phyloP scores from a whole-genome alignment of 2,113 vertebrate species.

The Lophura nycthemera region DNA sequence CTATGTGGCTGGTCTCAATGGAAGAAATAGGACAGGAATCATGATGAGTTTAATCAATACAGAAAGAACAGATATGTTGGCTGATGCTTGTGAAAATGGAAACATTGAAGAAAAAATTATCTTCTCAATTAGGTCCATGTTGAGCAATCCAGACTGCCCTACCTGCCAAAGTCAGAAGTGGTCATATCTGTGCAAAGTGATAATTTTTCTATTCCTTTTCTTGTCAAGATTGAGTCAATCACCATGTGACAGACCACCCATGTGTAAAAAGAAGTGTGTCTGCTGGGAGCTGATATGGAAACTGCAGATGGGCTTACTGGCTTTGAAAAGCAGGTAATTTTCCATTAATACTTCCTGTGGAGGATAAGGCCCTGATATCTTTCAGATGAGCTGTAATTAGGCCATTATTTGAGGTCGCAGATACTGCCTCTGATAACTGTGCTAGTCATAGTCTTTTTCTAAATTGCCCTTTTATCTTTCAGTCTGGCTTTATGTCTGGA shows the following conservation, averaged over 20 bases:
- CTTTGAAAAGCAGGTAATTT: constrained; percentile 52
- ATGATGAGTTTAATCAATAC: neutral
- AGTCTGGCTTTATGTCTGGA: constrained; percentile 30
- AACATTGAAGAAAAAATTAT: neutral
- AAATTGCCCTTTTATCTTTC: constrained; percentile 45
- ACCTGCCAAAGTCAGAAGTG: constrained; percentile 35
- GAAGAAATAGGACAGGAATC: neutral
- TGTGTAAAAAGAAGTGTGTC: constrained; percentile 31
- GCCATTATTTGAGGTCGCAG: constrained; percentile 30
- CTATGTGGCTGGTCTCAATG: neutral
- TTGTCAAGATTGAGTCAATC: constrained; percentile 60
- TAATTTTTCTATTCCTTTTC: constrained; percentile 48
- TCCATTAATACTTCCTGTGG: constrained; percentile 19
- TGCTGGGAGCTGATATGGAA: constrained; percentile 30
- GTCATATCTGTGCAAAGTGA: constrained; percentile 32
- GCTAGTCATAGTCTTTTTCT: constrained; percentile 30
- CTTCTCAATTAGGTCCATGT: neutral
- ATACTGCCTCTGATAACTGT: constrained; percentile 13
- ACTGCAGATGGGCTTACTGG: constrained; percentile 6
- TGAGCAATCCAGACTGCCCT: neutral
- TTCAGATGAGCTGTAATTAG: constrained; percentile 49
- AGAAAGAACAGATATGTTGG: neutral
- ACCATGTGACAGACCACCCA: constrained; percentile 49
- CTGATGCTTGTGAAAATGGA: neutral
- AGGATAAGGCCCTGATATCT: constrained; percentile 27